Conservation (phyloP, 2,888 invertebrate species). For the Clepsis dumicolana region DNA sequence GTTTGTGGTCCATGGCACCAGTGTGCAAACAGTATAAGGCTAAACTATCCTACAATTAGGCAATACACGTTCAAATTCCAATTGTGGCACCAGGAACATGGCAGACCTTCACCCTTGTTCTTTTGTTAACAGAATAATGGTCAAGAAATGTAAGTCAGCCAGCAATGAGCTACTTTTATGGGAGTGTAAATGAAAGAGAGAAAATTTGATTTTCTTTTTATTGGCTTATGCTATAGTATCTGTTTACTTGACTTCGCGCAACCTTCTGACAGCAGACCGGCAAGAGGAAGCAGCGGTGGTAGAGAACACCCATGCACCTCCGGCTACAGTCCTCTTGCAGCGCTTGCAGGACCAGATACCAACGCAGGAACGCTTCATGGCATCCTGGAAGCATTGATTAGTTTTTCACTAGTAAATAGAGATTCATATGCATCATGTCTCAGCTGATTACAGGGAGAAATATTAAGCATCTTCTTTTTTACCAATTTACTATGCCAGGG, state of each 20-base stretch:
- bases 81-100: no score
- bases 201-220: slow-evolving; percentile 64
- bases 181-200: slow-evolving; percentile 48
- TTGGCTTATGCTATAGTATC: slow-evolving; percentile 74
- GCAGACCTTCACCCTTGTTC: no score
- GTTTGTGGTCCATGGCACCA: no score
- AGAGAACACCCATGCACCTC: slow-evolving; percentile 99
- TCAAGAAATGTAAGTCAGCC: no score
- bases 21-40: no score
- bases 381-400: slow-evolving; percentile 90
- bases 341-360: slow-evolving; percentile 99
- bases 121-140: no score
- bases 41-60: no score
- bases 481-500: no score
- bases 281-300: slow-evolving; percentile 99
- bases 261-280: slow-evolving; percentile 97
- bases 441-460: no score
- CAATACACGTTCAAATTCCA: no score
- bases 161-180: background rate
- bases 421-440: no score
- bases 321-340: slow-evolving; percentile 98
- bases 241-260: slow-evolving; percentile 92
- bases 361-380: slow-evolving; percentile 98
- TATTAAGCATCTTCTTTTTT: no score
- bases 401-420: background rate